These are phyloP conservation scores for Trichomalopsis sarcophagae DNA, from an alignment of 1,140 invertebrate species.

Conservation along the genomic window DNA sequence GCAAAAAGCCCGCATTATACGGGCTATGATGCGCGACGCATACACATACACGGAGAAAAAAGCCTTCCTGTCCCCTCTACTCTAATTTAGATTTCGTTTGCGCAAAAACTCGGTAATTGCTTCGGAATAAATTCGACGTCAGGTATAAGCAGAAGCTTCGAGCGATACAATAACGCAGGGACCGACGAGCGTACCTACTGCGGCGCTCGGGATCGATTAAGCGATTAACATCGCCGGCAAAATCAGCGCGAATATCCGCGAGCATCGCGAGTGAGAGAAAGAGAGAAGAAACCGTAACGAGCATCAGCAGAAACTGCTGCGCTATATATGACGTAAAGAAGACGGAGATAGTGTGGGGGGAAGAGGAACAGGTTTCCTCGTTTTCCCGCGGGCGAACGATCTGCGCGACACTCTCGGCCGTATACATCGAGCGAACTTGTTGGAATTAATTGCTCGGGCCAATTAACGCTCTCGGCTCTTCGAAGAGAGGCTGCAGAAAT, in stretches of 20 bases:
- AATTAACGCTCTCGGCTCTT: slow-evolving; percentile 70
- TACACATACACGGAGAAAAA: too few relatives aligned
- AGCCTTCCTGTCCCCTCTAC: too few relatives aligned
- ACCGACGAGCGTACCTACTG: background rate
- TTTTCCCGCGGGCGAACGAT: slow-evolving; percentile 67
- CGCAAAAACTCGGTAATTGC: background rate
- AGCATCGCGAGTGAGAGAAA: background rate
- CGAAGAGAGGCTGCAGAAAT: background rate
- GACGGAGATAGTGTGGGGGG: background rate
- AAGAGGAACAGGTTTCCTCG: slow-evolving; percentile 67
- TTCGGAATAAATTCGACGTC: too few relatives aligned
- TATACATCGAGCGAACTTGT: slow-evolving; percentile 70
- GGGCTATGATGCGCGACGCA: too few relatives aligned
- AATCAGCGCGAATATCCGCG: background rate
- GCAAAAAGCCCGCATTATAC: slow-evolving; percentile 28
- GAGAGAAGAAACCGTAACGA: slow-evolving; percentile 18
- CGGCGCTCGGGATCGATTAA: slow-evolving; percentile 14
- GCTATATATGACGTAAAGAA: background rate
- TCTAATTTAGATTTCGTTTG: too few relatives aligned
- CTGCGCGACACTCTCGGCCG: slow-evolving; percentile 52
- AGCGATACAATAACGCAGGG: background rate
- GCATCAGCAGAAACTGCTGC: background rate
- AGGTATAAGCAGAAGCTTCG: too few relatives aligned
- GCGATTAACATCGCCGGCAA: slow-evolving; percentile 37
- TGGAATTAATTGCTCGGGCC: slow-evolving; percentile 74